Conservation (phyloP, 1,140 invertebrate species). For the Tetragnatha versicolor region DNA sequence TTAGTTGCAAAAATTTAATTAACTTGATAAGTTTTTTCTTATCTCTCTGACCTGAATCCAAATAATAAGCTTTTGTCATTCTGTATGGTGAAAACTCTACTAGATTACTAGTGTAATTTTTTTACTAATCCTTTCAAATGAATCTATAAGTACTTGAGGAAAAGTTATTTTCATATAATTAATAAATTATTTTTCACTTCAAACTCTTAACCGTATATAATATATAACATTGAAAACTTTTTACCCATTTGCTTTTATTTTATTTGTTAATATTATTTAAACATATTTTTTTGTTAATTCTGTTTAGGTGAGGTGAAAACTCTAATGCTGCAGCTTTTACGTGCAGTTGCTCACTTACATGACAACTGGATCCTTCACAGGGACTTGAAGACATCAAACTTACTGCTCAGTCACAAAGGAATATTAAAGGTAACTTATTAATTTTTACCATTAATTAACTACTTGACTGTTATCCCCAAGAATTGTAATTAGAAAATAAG, state of each 20-base stretch:
- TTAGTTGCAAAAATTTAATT: too few species aligned
- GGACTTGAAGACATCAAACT: slow-evolving; percentile 99
- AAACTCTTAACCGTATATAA: too few species aligned
- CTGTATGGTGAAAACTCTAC: too few species aligned
- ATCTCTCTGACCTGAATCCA: too few species aligned
- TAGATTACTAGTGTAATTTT: too few species aligned
- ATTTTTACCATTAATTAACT: slow-evolving; percentile 33
- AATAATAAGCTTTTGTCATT: too few species aligned
- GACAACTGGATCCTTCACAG: slow-evolving; percentile 99
- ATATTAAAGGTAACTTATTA: slow-evolving; percentile 71
- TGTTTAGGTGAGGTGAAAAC: slow-evolving; percentile 91
- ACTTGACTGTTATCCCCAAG: too few species aligned
- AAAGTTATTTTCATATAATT: slow-evolving; percentile 10
- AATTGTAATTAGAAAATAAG: slow-evolving; percentile 10
- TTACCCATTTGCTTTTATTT: too few species aligned
- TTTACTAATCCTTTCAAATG: too few species aligned
- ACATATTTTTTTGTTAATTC: not conserved
- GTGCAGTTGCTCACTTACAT: slow-evolving; percentile 91
- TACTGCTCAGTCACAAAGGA: slow-evolving; percentile 92
- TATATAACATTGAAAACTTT: not conserved
- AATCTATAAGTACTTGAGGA: too few species aligned
- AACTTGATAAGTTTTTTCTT: too few species aligned
- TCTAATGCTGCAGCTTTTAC: slow-evolving; percentile 88
- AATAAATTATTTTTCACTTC: too few species aligned
- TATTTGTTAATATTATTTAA: not conserved